Evolutionary conservation across 2,113 vertebrate species (phyloP).

Genomic region (Burhinus bistriatus): DNA sequence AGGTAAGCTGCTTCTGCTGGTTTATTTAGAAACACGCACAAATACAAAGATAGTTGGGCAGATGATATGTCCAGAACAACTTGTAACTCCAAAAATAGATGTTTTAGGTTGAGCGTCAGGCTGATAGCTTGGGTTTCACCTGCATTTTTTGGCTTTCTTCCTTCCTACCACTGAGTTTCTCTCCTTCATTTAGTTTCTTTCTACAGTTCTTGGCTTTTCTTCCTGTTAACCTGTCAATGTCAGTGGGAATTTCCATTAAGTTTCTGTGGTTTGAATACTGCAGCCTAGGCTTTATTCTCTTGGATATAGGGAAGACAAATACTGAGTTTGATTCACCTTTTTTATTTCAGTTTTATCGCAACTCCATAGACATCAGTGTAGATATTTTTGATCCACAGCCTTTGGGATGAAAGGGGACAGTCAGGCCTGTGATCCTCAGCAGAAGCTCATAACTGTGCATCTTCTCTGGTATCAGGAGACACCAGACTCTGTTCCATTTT

Average conservation of each 20-base stretch:
- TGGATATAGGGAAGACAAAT: neutral
- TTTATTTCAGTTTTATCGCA: neutral
- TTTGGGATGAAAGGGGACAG: neutral
- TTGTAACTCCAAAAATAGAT: neutral
- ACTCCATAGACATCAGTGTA: neutral
- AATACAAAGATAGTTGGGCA: neutral
- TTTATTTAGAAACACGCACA: neutral
- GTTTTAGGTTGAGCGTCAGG: neutral
- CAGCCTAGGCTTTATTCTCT: neutral
- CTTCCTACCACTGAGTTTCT: neutral
- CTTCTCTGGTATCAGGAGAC: neutral
- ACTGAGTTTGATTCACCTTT: neutral
- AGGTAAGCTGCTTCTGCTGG: neutral
- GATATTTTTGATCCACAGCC: neutral
- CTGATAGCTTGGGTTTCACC: neutral
- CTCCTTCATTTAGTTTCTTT: neutral
- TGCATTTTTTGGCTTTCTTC: neutral
- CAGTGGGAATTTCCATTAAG: neutral
- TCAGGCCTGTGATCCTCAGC: neutral
- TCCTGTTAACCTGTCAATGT: neutral
- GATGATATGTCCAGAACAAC: neutral
- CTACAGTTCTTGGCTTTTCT: neutral
- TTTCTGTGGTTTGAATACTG: neutral
- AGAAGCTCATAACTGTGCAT: neutral
- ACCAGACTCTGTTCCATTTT: rapidly evolving